These are phyloP conservation scores for Drosophila tani DNA, from an alignment of 1,140 invertebrate species.

Conservation along the genomic window DNA sequence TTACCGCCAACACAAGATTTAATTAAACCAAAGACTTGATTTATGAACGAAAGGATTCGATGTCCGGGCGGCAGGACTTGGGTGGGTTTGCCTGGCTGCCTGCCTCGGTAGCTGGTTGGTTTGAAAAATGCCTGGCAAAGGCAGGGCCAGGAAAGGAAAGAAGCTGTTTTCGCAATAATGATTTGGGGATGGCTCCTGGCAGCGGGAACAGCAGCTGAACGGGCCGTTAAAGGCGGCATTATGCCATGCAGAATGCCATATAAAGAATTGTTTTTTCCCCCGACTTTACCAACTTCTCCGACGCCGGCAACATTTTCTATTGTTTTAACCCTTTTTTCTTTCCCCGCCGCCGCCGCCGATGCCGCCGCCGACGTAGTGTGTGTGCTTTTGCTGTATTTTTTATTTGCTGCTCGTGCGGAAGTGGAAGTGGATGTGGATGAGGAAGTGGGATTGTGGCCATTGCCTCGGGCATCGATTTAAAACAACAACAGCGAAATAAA, in stretches of 20 bases:
- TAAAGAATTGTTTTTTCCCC: slow-evolving; percentile 69
- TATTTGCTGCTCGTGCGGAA: slow-evolving; percentile 63
- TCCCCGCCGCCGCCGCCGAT: not conserved
- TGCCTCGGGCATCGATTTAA: slow-evolving; percentile 68
- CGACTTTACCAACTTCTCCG: slow-evolving; percentile 15
- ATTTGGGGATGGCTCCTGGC: slow-evolving; percentile 60
- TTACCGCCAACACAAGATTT: slow-evolving; percentile 85
- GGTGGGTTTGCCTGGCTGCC: slow-evolving; percentile 4
- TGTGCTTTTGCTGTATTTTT: slow-evolving; percentile 28
- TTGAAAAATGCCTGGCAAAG: slow-evolving; percentile 75
- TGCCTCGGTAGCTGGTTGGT: slow-evolving; percentile 15
- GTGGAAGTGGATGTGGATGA: slow-evolving; percentile 54
- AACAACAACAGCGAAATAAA: slow-evolving; percentile 19
- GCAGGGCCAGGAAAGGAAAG: slow-evolving; percentile 27
- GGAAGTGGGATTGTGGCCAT: slow-evolving; percentile 65
- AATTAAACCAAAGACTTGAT: slow-evolving; percentile 85
- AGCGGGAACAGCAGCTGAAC: slow-evolving; percentile 66
- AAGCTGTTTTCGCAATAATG: slow-evolving; percentile 80
- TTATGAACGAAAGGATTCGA: slow-evolving; percentile 85
- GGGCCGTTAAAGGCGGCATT: slow-evolving; percentile 77
- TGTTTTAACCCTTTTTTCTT: slow-evolving; percentile 75
- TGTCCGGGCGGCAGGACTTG: slow-evolving; percentile 48
- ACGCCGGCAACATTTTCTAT: slow-evolving; percentile 67
- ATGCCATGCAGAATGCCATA: slow-evolving; percentile 57
- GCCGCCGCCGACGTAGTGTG: not conserved